Conservation (phyloP, 2,888 invertebrate genomes). For the Hyppa rectilinea region DNA sequence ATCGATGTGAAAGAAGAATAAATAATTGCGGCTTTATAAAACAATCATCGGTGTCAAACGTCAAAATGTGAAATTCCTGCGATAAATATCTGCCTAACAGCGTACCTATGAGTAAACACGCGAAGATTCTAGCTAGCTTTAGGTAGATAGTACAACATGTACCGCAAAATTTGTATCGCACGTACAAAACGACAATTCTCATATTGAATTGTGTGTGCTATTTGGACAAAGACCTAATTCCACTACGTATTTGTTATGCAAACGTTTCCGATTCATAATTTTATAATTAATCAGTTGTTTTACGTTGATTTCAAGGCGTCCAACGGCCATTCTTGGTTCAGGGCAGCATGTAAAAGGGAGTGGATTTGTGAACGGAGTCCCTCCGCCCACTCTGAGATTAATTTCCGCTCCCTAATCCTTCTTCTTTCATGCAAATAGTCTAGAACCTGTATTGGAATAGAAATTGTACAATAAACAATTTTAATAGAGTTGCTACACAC, state of each 20-base stretch:
- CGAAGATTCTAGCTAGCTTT: neutral
- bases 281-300: neutral
- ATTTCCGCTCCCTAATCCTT: neutral
- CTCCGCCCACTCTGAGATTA: neutral
- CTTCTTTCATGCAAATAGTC: constrained; percentile 29
- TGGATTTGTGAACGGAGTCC: neutral
- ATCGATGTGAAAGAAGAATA: neutral
- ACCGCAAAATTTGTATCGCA: neutral
- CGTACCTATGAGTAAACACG: neutral
- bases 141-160: neutral
- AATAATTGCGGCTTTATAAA: neutral
- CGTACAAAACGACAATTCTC: neutral
- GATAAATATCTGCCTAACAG: neutral
- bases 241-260: neutral
- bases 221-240: neutral
- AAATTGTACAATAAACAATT: neutral
- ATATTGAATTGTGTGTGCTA: neutral
- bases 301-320: constrained; percentile 31
- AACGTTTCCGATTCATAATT: neutral
- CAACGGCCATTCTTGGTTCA: constrained; percentile 10
- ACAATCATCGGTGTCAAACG: neutral
- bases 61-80: neutral
- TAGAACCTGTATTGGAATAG: constrained; percentile 5
- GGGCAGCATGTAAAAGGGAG: neutral
- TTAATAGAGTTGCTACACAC: neutral